Evolutionary conservation across 2,113 vertebrate species (phyloP).

Genomic region (Ramphastos sulfuratus): DNA sequence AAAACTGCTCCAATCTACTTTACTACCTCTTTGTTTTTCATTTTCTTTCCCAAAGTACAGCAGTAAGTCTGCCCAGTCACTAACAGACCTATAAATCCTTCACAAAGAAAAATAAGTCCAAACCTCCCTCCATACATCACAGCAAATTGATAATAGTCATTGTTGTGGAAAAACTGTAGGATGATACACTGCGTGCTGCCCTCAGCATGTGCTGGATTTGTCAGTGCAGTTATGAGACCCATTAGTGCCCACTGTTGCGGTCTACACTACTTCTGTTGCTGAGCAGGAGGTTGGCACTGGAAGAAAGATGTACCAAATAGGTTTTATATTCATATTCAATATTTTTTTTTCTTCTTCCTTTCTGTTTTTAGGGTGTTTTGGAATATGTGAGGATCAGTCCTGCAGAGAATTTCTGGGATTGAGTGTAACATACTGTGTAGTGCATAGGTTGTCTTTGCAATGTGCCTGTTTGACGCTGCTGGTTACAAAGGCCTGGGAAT

Average conservation of each 20-base stretch:
- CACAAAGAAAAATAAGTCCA: neutral
- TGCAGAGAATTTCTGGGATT: accelerated
- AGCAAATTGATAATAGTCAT: neutral
- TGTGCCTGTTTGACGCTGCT: too few relatives aligned
- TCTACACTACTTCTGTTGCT: accelerated
- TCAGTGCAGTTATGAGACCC: neutral
- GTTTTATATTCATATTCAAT: neutral
- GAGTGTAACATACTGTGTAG: accelerated
- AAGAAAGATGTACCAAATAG: neutral
- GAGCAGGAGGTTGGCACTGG: neutral
- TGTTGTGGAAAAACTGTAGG: neutral
- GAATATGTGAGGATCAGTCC: neutral
- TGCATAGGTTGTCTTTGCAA: neutral
- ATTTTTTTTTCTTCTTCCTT: too few relatives aligned
- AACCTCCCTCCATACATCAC: neutral
- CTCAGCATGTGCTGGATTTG: neutral
- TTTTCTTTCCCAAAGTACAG: conserved; percentile 9
- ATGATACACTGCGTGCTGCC: neutral
- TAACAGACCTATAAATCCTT: neutral
- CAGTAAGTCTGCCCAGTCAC: neutral
- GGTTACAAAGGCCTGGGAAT: neutral
- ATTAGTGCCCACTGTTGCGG: neutral
- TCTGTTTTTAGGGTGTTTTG: neutral
- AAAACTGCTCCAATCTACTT: neutral
- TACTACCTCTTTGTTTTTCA: neutral